Evolutionary conservation across 2,888 invertebrate species (phyloP), one percentile per base, ranked within the genome.

Genomic region (Eupithecia exiguata): DNA sequence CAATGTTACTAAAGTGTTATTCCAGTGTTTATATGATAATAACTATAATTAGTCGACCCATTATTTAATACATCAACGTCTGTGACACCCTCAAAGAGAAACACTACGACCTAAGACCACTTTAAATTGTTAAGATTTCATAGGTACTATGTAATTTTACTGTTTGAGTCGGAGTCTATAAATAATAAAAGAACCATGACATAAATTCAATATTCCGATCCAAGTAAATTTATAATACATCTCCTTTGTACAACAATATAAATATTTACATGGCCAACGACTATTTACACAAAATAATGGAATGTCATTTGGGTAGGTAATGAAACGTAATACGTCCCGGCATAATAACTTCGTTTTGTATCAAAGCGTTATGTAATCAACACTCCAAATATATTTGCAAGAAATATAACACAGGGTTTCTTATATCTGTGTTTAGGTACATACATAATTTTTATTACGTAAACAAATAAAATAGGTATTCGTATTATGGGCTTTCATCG

Each of bases 271-370:
- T 65, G 12, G 10, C 63, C 36, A 61, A 63, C 36, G 43, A 46
- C 16, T 70, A 63, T 62, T 63, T 36, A 25, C 63, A 70, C 62
- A 46, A 61, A 46, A 63, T 40, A 70, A 70, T 62, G 62, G 70
- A 69, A 21, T 69, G 69, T 61, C 16, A 61, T 69, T 69, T 69
- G 69, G 21, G 16, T 21, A 66, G 21, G 38, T 21, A 66, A 66
- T 66, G 66, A 66, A 69, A 69, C 25, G 61, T 30, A 61, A 61
- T 61, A 36, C 69, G 53, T 58, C 36, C 58, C 53, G 21, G 25
- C 30, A 69, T 58, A 53, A 36, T 61, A 69, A 58, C 58, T 53
- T 43, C 18, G 35, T 69, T 69, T 69, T 61, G 69, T 58, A 69
- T 69, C 61, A 35, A 61, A 40, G 66, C 40, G 30, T 65, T 65